These are phyloP conservation scores for Leptoclinus maculatus DNA, from an alignment of 2,797 vertebrate genomes.

Conservation along the genomic window DNA sequence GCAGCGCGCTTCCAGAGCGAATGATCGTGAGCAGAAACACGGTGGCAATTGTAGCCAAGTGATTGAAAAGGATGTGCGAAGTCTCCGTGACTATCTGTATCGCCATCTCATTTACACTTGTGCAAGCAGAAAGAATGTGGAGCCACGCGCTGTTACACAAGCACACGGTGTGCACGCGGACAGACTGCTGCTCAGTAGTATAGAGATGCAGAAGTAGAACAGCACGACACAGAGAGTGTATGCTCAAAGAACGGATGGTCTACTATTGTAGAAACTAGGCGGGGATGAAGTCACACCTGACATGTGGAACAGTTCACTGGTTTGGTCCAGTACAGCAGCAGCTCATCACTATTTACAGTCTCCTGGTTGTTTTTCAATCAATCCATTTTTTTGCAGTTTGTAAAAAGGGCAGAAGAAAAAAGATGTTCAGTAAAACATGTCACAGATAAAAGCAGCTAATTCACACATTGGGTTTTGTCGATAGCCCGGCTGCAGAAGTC, in stretches of 20 bases:
- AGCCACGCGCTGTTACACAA: conserved; percentile 10
- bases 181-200: background rate
- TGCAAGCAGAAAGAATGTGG: conserved; percentile 16
- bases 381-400: background rate
- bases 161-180: background rate
- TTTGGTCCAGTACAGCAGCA: background rate
- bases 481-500: background rate
- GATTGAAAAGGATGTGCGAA: conserved; percentile 38
- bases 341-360: background rate
- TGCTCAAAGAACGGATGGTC: background rate
- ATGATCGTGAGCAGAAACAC: background rate
- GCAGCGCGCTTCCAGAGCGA: background rate
- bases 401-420: background rate
- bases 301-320: background rate
- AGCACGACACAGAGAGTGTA: background rate
- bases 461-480: background rate
- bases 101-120: background rate
- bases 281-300: background rate
- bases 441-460: background rate
- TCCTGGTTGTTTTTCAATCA: background rate
- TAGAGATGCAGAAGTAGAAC: background rate
- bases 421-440: background rate
- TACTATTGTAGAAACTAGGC: background rate
- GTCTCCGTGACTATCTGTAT: conserved; percentile 43
- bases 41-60: conserved; percentile 17